Percentiles rank a stretch among this genome's conserved stretches.
Evolutionary conservation across 2,888 invertebrate species (phyloP).

Genomic region (Neria commutata): DNA sequence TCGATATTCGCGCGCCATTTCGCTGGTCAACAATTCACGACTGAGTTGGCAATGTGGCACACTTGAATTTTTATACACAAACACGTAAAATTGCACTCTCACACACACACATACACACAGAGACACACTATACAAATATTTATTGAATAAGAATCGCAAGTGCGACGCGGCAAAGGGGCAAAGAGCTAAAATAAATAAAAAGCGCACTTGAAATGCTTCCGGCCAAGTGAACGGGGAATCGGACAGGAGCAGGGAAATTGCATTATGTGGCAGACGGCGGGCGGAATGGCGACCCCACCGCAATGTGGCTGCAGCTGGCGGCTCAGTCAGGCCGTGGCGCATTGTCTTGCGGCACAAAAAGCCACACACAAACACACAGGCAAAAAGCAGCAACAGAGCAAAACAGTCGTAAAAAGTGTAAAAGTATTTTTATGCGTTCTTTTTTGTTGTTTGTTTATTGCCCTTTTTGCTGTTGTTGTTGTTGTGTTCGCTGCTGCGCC

Average conservation of each 20-base stretch:
- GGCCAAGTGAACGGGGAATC: constrained; percentile 23
- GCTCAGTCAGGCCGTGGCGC: constrained; percentile 4
- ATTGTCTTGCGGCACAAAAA: constrained; percentile 18
- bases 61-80: constrained; percentile 15
- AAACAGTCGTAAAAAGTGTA: no score
- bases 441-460: constrained; percentile 11
- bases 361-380: constrained; percentile 4
- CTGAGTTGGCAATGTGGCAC: constrained; percentile 27
- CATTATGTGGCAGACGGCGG: neutral
- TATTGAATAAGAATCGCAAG: no score
- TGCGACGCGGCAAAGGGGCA: neutral
- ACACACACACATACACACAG: no score
- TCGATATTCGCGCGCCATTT: constrained; percentile 52
- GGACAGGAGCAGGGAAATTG: neutral
- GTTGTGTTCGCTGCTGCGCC: neutral
- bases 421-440: constrained; percentile 8
- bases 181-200: constrained; percentile 3
- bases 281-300: neutral
- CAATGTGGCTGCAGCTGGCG: neutral
- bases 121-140: no score
- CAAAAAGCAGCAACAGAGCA: neutral
- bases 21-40: constrained; percentile 36
- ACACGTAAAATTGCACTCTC: no score
- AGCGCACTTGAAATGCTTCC: constrained; percentile 37
- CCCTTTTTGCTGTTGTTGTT: constrained; percentile 9